These are phyloP conservation scores for Lepidocyrtinus sp. DNA, from an alignment of 2,888 invertebrate genomes.

Conservation along the genomic window DNA sequence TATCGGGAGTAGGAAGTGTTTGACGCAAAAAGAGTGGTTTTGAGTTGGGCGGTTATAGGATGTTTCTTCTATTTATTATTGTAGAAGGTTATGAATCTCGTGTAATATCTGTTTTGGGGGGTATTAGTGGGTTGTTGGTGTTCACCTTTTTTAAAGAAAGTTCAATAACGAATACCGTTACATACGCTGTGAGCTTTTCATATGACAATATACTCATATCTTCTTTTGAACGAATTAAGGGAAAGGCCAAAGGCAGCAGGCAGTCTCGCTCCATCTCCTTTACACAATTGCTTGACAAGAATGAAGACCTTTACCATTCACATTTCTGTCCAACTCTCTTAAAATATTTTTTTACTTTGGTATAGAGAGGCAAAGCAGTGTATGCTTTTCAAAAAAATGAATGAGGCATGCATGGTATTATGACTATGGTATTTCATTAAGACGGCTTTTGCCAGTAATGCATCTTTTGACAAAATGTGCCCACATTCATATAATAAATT, in stretches of 20 bases:
- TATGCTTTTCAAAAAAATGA: background rate
- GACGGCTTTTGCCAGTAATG: slow-evolving; percentile 12
- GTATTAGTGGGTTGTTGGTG: background rate
- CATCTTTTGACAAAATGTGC: slow-evolving; percentile 15
- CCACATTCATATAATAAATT: slow-evolving; percentile 14
- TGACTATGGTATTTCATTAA: slow-evolving; percentile 12
- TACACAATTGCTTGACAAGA: slow-evolving; percentile 15
- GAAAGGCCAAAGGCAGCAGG: slow-evolving; percentile 23
- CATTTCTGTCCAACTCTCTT: background rate
- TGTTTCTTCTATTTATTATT: background rate
- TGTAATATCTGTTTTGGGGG: background rate
- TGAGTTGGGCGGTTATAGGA: no score
- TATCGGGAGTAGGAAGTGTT: background rate
- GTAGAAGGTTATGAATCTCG: background rate
- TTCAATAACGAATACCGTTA: slow-evolving; percentile 35
- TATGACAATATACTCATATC: slow-evolving; percentile 13
- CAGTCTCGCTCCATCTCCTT: slow-evolving; percentile 23
- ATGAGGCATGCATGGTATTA: slow-evolving; percentile 10
- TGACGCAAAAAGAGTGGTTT: no score
- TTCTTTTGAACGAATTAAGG: slow-evolving; percentile 22
- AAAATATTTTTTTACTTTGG: background rate
- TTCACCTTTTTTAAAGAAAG: slow-evolving; percentile 9
- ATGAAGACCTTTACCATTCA: slow-evolving; percentile 12
- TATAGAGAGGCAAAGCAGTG: background rate
- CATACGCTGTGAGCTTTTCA: background rate